Base-by-base conservation (phyloP, 1,140 invertebrate genomes). In the Charaxes varanes region DNA sequence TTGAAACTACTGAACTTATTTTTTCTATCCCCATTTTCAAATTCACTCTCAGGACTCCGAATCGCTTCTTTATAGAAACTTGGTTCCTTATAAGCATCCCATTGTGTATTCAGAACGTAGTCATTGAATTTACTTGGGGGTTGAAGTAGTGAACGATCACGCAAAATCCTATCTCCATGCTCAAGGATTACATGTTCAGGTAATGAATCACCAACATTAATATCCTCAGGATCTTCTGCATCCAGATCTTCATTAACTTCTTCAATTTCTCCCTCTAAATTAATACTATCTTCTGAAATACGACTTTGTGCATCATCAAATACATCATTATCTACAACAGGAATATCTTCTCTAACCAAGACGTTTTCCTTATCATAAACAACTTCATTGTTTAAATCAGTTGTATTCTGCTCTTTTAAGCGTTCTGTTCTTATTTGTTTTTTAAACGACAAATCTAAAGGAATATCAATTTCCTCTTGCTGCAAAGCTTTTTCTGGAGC, bases 31-130 rank as follows among this genome's bases (percentile, higher is more conserved):
- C n/a, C n/a, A n/a, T n/a, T n/a, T n/a, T n/a, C n/a, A n/a, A 28
- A n/a, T 4, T 16, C 13, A n/a, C 16, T 32, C 5, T 45, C 16
- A 21, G 16, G 16, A 12, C 11, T 18, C 6, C 5, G 8, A 6
- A 45, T 45, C 18, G 34, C 42, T 17, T 44, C 42, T 28, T 46
- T 38, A 8, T 38, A 32, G 17, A 19, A 19, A 19, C 17, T 19
- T 19, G 17, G 17, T 19, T 19, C 17, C 17, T 19, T 19, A 19
- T 19, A 19, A 19, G 3, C 17, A 19, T 19, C 17, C 17, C 17
- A 19, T 19, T 19, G 17, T 19, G 17, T 19, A 19, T 19, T 19
- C 17, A 19, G 3, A 19, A 19, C 17, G 6, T 19, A 19, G 17
- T 19, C 17, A 19, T 19, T 19, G 17, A 19, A 19, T 19, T 19